phyloP scores from a whole-genome alignment of 1,140 invertebrate species.

The Odontomachus brunneus region DNA sequence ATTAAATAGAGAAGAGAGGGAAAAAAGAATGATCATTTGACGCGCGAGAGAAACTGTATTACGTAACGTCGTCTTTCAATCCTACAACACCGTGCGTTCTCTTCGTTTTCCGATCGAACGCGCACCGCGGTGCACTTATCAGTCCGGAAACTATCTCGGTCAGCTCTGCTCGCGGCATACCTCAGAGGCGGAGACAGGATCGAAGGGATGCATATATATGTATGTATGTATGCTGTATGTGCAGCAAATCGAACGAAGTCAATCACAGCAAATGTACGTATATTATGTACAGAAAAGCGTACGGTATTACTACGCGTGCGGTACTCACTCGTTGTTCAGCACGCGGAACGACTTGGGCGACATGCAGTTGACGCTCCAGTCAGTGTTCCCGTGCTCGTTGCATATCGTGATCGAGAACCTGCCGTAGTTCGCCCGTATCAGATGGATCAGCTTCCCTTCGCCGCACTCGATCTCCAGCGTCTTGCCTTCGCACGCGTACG shows the following conservation, averaged over 20 bases:
- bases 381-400: slow-evolving; percentile 98
- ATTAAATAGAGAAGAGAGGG: not conserved
- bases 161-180: slow-evolving; percentile 34
- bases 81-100: not conserved
- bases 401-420: slow-evolving; percentile 98
- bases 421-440: slow-evolving; percentile 97
- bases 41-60: not conserved
- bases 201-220: not conserved
- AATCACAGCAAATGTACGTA: slow-evolving; percentile 33
- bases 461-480: slow-evolving; percentile 94
- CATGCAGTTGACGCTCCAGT: slow-evolving; percentile 98
- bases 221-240: not conserved
- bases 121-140: not conserved
- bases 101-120: not conserved
- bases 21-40: not conserved
- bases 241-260: slow-evolving; percentile 43
- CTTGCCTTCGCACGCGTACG: slow-evolving; percentile 97
- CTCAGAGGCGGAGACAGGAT: not conserved
- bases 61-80: not conserved
- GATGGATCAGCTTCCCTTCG: slow-evolving; percentile 94
- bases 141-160: slow-evolving; percentile 4
- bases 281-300: slow-evolving; percentile 22
- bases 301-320: slow-evolving; percentile 16
- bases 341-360: slow-evolving; percentile 93
- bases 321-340: slow-evolving; percentile 91